Evolutionary conservation across 1,140 invertebrate genomes (phyloP).

Genomic region (Orius laevigatus): DNA sequence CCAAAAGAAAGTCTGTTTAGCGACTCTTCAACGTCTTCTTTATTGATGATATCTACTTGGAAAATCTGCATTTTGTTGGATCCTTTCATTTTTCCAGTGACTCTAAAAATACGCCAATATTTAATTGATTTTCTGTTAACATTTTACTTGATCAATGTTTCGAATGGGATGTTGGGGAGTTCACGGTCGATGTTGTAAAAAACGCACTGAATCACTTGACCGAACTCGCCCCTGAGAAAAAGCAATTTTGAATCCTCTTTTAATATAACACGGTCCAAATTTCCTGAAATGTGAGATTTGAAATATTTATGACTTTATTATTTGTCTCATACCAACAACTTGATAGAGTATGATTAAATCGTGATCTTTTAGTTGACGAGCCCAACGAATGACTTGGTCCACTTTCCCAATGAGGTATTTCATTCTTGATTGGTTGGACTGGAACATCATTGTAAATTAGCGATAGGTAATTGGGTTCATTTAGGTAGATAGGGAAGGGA

Average conservation of each 20-base stretch:
- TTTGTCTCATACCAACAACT: conserved; percentile 1
- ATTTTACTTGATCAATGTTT: conserved; percentile 9
- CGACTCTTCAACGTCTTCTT: conserved; percentile 17
- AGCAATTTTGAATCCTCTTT: conserved; percentile 11
- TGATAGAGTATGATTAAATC: conserved; percentile 8
- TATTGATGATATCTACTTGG: not conserved
- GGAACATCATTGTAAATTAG: too few relatives aligned
- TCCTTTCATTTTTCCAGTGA: conserved; percentile 13
- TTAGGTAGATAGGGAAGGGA: too few relatives aligned
- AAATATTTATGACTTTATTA: conserved; percentile 4
- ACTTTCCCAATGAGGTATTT: conserved; percentile 10
- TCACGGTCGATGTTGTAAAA: conserved; percentile 14
- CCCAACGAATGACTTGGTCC: conserved; percentile 15
- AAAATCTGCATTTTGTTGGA: conserved; percentile 12
- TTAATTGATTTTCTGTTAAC: not conserved
- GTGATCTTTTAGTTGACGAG: conserved; percentile 5
- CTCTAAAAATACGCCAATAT: not conserved
- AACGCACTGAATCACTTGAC: conserved; percentile 10
- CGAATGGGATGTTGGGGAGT: conserved; percentile 6
- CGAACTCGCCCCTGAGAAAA: conserved; percentile 1
- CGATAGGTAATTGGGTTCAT: too few relatives aligned
- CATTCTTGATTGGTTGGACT: not conserved
- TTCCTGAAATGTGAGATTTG: not conserved
- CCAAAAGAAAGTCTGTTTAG: conserved; percentile 11
- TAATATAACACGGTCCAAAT: conserved; percentile 9